Evolutionary conservation across 2,113 vertebrate genomes (phyloP).

Genomic region (Myocastor coypus): DNA sequence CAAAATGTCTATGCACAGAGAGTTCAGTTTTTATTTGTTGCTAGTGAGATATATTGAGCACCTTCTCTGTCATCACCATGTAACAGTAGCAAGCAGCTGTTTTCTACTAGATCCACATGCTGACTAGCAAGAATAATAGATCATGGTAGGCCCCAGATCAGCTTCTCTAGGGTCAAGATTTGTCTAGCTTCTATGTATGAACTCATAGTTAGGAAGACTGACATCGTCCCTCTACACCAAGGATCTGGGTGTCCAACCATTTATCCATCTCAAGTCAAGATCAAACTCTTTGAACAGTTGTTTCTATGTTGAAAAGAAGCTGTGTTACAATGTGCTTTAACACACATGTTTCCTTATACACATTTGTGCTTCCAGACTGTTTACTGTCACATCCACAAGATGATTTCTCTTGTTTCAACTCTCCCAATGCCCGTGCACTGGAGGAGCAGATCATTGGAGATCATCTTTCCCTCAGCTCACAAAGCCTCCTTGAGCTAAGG

Average conservation of each 20-base stretch:
- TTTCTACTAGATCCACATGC: too few species aligned
- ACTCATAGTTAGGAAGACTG: background rate
- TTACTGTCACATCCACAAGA: background rate
- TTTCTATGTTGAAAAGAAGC: slow-evolving; percentile 28
- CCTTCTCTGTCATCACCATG: background rate
- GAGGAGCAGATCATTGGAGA: background rate
- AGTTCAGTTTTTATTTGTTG: background rate
- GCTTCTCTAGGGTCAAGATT: background rate
- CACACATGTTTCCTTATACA: background rate
- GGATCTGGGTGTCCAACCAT: background rate
- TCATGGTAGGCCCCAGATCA: background rate
- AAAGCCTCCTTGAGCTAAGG: background rate
- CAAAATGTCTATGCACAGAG: background rate
- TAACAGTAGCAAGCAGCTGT: background rate
- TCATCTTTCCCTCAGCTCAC: background rate
- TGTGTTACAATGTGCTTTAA: background rate
- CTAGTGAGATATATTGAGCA: background rate
- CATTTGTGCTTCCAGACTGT: background rate
- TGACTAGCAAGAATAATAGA: background rate
- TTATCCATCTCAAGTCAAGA: background rate
- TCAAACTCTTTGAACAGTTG: background rate
- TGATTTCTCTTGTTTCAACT: background rate
- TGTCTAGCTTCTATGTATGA: background rate
- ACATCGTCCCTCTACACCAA: background rate
- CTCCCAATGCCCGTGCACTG: background rate